Conservation (phyloP, 2,797 vertebrate species). For the Microctenopoma lineatum region DNA sequence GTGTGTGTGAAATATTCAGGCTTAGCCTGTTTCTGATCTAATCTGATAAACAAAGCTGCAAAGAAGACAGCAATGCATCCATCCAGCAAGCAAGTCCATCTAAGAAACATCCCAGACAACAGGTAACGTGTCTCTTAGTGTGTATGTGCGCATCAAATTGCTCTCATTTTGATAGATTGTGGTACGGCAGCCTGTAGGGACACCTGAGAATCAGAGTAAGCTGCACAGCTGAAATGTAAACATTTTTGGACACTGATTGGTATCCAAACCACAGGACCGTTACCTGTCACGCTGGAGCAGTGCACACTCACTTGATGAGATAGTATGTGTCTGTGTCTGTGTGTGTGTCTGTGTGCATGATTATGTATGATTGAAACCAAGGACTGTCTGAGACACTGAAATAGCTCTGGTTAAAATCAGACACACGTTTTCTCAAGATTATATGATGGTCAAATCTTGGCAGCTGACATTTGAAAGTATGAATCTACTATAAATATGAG, state of each 20-base stretch:
- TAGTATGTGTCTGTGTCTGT: conserved; percentile 56
- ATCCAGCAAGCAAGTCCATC: neutral
- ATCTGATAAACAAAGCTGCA: conserved; percentile 26
- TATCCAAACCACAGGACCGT: conserved; percentile 82
- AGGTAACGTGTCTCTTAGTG: conserved; percentile 6
- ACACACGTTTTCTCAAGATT: conserved; percentile 51
- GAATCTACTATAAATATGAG: neutral
- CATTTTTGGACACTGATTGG: conserved; percentile 81
- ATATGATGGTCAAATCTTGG: conserved; percentile 25
- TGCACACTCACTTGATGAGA: conserved; percentile 75
- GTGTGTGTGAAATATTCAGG: conserved; percentile 18
- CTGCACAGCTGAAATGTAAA: conserved; percentile 76
- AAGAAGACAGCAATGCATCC: neutral
- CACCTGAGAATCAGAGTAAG: conserved; percentile 74
- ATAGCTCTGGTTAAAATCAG: conserved; percentile 82
- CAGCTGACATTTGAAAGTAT: conserved; percentile 8
- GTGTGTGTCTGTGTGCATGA: conserved; percentile 69
- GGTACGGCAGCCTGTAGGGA: conserved; percentile 62
- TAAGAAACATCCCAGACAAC: neutral
- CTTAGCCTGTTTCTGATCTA: conserved; percentile 19
- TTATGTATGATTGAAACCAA: conserved; percentile 77
- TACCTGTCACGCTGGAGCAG: conserved; percentile 78
- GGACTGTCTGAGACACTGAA: conserved; percentile 68
- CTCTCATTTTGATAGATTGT: conserved; percentile 67
- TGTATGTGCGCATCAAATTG: conserved; percentile 46